Evolutionary conservation across 2,797 vertebrate genomes (phyloP).

Genomic region (Sebastiscus albofasciatus): DNA sequence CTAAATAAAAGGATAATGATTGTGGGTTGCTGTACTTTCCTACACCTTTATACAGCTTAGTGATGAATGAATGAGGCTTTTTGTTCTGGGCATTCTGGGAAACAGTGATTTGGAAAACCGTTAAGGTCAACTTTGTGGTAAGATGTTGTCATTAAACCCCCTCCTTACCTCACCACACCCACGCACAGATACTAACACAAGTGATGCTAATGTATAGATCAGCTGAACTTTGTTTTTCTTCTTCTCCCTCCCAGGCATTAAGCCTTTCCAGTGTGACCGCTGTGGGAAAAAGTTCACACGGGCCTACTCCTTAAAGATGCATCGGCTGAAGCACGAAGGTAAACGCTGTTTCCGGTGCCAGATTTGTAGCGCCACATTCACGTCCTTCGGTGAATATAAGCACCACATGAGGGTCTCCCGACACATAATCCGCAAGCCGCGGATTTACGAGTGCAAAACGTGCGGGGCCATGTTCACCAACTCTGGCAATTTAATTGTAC

Average conservation of each 20-base stretch:
- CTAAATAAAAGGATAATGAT: neutral
- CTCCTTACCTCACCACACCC: neutral
- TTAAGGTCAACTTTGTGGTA: neutral
- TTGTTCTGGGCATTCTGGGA: neutral
- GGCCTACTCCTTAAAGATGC: slow-evolving; percentile 99
- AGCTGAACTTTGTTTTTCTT: slow-evolving; percentile 30
- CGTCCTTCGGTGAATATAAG: slow-evolving; percentile 99
- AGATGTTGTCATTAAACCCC: neutral
- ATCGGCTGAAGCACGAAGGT: slow-evolving; percentile 99
- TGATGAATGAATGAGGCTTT: neutral
- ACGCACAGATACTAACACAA: neutral
- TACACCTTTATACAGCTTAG: slow-evolving; percentile 10
- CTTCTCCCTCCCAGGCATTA: slow-evolving; percentile 89
- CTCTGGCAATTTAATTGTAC: slow-evolving; percentile 99
- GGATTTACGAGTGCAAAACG: slow-evolving; percentile 99
- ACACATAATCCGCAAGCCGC: slow-evolving; percentile 99
- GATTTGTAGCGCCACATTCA: slow-evolving; percentile 99
- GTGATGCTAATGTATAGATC: neutral
- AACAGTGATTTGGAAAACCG: slow-evolving; percentile 22
- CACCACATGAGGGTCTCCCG: slow-evolving; percentile 99
- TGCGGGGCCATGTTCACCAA: slow-evolving; percentile 99
- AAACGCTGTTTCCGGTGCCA: slow-evolving; percentile 99
- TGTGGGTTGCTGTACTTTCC: neutral
- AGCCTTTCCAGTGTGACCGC: slow-evolving; percentile 99
- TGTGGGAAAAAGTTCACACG: slow-evolving; percentile 99